Base-by-base conservation (phyloP, 2,888 invertebrate genomes). In the Noctua fimbriata region DNA sequence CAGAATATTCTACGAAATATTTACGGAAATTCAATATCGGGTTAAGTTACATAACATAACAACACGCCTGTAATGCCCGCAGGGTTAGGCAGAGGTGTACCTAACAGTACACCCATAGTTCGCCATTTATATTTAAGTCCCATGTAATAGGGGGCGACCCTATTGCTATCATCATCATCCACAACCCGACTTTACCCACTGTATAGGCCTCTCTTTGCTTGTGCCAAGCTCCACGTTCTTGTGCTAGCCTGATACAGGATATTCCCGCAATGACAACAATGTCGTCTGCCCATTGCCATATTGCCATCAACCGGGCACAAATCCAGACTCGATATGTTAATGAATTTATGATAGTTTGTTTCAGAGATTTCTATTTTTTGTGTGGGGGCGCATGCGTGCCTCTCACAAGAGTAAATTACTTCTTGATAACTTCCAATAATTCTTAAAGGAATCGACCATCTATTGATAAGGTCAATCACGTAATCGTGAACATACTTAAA, bases 391-490 rank as follows among this genome's bases (percentile, higher is more conserved):
- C 41, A 41, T 44, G 44, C 10, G 44, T 44, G 44, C 10, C 10
- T 1, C 44, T 2, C 36, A 36, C 0, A 44, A 10, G 6, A 18
- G 63, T 41, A 82, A 78, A 83, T 75, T 41, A 69, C 69, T 78
- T 73, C 69, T 66, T 79, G 79, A 82, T 47, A 78, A 80, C 58
- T 58, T 49, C 69, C 47, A 70, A 79, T 74, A 76, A 66, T 76
- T 76, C 73, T 78, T 36, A 58, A 66, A 76, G 69, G 16, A 73
- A 76, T 77, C 82, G 69, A 74, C 82, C 85, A 87, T 85, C 90
- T 91, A 92, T 91, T 90, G 91, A 90, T 89, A 90, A 91, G 92
- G 92, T 92, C 93, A 93, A 93, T 92, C 91, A 90, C 88, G 90
- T 89, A 92, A 93, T 93, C 93, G 87, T 88, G 87, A 87, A 90